Evolutionary conservation across 2,797 vertebrate species (phyloP).

Genomic region (Neosalanx taihuensis): DNA sequence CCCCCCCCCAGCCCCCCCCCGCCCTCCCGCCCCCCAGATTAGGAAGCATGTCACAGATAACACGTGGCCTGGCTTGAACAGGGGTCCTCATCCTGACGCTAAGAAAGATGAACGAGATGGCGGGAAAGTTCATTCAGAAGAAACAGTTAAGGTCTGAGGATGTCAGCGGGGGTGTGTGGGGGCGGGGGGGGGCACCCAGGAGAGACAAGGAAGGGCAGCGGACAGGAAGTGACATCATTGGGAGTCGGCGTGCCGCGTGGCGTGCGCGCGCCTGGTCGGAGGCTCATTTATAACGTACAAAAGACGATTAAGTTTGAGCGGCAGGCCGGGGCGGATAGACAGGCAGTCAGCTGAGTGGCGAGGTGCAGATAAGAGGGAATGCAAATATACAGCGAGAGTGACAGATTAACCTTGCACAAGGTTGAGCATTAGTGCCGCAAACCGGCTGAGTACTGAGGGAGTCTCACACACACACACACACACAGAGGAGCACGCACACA

Average conservation of each 20-base stretch:
- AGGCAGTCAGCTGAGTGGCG: slow-evolving; percentile 68
- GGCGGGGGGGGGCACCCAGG: background rate
- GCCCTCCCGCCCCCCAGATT: slow-evolving; percentile 23
- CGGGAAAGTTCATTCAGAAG: slow-evolving; percentile 22
- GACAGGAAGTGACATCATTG: slow-evolving; percentile 26
- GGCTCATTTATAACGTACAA: slow-evolving; percentile 75
- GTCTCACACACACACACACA: slow-evolving; percentile 4
- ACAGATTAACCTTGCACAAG: slow-evolving; percentile 83
- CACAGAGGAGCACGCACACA: background rate
- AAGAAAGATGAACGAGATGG: slow-evolving; percentile 32
- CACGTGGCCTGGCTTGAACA: slow-evolving; percentile 15
- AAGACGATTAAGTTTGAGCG: slow-evolving; percentile 71
- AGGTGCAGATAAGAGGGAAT: slow-evolving; percentile 78
- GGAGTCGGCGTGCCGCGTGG: slow-evolving; percentile 6
- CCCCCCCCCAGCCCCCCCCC: no score
- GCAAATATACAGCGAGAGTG: slow-evolving; percentile 77
- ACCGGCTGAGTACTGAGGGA: slow-evolving; percentile 34
- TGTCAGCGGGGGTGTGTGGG: slow-evolving; percentile 28
- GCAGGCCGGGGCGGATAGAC: slow-evolving; percentile 62
- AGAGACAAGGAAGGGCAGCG: slow-evolving; percentile 8
- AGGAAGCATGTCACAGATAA: slow-evolving; percentile 30
- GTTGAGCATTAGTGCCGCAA: slow-evolving; percentile 60
- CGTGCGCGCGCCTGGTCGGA: slow-evolving; percentile 44
- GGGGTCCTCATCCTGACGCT: background rate
- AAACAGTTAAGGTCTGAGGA: slow-evolving; percentile 48